Base-by-base conservation (phyloP, 2,797 vertebrate genomes). In the Harpagifer antarcticus region DNA sequence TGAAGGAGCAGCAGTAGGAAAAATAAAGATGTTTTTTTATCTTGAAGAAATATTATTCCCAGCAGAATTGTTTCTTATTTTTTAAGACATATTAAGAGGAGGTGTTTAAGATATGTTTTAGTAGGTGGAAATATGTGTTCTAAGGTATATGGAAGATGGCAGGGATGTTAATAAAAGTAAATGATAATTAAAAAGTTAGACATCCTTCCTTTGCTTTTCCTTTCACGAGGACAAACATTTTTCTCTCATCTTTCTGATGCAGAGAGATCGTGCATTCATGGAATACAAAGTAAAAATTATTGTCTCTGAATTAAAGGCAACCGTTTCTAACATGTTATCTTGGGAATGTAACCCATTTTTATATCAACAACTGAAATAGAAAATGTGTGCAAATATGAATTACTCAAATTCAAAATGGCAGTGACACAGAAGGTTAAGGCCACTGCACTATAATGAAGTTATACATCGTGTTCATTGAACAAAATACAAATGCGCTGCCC, bases 401-500 rank as follows among this genome's bases (percentile, higher is more conserved):
- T 0, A 5, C 57, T 23, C 19, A 20, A 17, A 17, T 42, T 13
- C 3, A 31, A 20, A 27, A 47, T 5, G 9, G 16, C 7, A 33
- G 5, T 56, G 3, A 49, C 9, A 13, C 4, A 43, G 17, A 20
- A 27, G 10, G 0, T 10, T 27, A 13, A 14, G 17, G 6, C 16
- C 16, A 42, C 11, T 33, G 0, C 52, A 19, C 47, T 19, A 78
- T 83, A 69, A 64, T 61, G 16, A 6, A 59, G n/a, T 58, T 19
- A 17, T 40, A 47, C 42, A 60, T 16, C 19, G 48, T 5, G 5
- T 44, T 17, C 47, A 44, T 3, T 17, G 13, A 72, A 78, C 17
- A 65, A 57, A 79, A 49, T 1, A 42, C 53, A 27, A 0, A 2
- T 37, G 8, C 33, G 33, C 7, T 1, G 7, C 33, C 6, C 8